Evolutionary conservation across 2,888 invertebrate species (phyloP).

Genomic region (Metellina segmentata): DNA sequence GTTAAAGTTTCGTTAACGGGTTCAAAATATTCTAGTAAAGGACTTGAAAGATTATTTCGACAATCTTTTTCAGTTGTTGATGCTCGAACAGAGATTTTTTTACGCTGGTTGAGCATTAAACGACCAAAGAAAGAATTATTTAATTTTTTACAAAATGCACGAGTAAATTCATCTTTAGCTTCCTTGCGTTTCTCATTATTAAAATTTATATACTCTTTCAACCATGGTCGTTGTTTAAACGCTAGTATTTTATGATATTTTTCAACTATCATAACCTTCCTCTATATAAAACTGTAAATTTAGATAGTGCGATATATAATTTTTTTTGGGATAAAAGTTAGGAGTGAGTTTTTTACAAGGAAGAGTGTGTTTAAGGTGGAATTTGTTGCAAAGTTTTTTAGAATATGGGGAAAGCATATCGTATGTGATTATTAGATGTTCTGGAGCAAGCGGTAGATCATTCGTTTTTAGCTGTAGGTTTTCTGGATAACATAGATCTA

Average conservation of each 20-base stretch:
- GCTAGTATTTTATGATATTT: conserved; percentile 27
- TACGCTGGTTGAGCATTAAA: not conserved
- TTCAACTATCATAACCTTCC: not conserved
- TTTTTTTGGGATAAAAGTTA: conserved; percentile 8
- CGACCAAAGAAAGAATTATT: conserved; percentile 4
- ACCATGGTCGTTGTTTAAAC: conserved; percentile 3
- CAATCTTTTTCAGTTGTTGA: not conserved
- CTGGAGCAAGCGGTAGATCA: too few relatives aligned
- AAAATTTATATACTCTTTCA: conserved; percentile 2
- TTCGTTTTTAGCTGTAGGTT: not conserved
- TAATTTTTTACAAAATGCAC: conserved; percentile 1
- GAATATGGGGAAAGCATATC: not conserved
- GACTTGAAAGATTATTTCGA: not conserved
- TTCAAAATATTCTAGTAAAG: not conserved
- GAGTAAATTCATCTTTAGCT: conserved; percentile 15
- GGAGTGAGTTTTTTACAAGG: conserved; percentile 20
- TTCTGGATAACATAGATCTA: conserved; percentile 1
- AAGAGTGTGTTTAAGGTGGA: not conserved
- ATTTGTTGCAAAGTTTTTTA: not conserved
- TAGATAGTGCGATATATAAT: conserved; percentile 12
- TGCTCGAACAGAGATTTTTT: not conserved
- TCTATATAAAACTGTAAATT: conserved; percentile 7
- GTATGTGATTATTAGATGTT: too few relatives aligned
- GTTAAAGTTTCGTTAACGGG: not conserved
- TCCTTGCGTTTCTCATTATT: conserved; percentile 18